A percentile compares a stretch with the other conserved stretches of the same genome.
These are phyloP conservation scores for Cryptophagus acutangulus DNA, from an alignment of 2,888 invertebrate species.

Conservation along the genomic window DNA sequence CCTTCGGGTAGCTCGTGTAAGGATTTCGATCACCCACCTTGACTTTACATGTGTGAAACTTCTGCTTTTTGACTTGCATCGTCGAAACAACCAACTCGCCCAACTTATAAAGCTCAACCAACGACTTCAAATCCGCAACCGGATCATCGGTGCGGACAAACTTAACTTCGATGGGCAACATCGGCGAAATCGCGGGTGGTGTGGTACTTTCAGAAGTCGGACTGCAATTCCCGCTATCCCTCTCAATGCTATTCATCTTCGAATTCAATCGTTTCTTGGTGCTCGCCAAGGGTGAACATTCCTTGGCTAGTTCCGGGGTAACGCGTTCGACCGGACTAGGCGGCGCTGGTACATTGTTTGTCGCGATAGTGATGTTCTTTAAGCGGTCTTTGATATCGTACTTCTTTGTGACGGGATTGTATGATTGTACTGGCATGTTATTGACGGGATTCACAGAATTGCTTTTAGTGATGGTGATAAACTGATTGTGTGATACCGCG, in stretches of 20 bases:
- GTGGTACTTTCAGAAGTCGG: constrained; percentile 26
- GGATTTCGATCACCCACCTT: constrained; percentile 28
- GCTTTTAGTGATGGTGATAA: no score
- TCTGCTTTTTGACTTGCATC: constrained; percentile 21
- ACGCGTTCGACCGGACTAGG: no score
- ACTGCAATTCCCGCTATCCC: constrained; percentile 37
- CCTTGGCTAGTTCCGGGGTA: constrained; percentile 8
- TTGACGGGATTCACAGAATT: no score
- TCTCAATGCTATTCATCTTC: constrained; percentile 33
- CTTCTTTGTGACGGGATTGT: constrained; percentile 26
- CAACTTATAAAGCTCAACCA: constrained; percentile 34
- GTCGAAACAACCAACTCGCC: constrained; percentile 29
- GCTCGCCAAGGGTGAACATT: constrained; percentile 21
- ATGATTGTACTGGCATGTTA: constrained; percentile 18
- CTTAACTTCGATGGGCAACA: constrained; percentile 12
- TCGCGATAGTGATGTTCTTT: no score
- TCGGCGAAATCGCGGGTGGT: constrained; percentile 5
- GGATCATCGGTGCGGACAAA: constrained; percentile 33
- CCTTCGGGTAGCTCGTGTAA: constrained; percentile 47
- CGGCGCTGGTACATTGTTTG: neutral
- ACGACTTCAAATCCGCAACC: constrained; percentile 34
- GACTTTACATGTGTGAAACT: constrained; percentile 33
- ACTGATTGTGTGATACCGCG: constrained; percentile 39
- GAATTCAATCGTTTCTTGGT: constrained; percentile 30
- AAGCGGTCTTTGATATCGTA: no score